Evolutionary conservation across 2,113 vertebrate species (phyloP), one percentile per base, ranked within the genome.

Genomic region (Cavia aperea): DNA sequence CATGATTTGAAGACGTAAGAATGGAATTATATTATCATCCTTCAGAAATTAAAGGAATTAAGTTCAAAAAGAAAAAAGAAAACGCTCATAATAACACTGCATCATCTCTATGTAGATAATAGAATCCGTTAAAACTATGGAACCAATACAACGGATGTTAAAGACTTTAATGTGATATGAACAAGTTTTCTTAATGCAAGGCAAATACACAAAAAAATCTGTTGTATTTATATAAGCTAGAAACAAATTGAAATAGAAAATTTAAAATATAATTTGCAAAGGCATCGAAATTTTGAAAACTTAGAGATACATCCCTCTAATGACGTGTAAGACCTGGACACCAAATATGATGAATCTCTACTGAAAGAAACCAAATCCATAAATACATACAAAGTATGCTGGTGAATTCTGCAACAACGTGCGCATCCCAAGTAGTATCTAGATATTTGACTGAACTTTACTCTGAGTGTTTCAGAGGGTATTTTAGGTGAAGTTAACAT

Each of bases 21-120:
- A 81, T 73, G 33, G 7, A 5, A 58, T 51, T 81, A 81, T 49
- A 19, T 36, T 51, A 10, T 78, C 62, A 91, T n/a, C 51, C 10
- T 29, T 85, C 23, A 81, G 68, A 73, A 81, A 85, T 62, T 88
- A 81, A 86, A 73, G 56, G 29, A 87, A 75, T 60, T 19, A 39
- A 54, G 19, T 49, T 51, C 7, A 66, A 72, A 65, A 39, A 31
- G 79, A 49, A 79, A 26, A 16, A 26, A 63, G 90, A 58, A 82
- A 18, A 51, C 5, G 89, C 11, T 88, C 75, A 65, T 18, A 31
- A 23, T 60, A 29, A 54, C 10, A 36, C n/a, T 92, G 36, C 14
- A 21, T 31, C 7, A 54, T 49, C 8, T 79, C 13, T 36, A 49
- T n/a, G 46, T 24, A 14, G 51, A 49, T 75, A 39, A 46, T 60